Percentiles rank a stretch among this genome's conserved stretches.
Conservation (phyloP, 2,888 invertebrate genomes). For the Carterocephalus palaemon region DNA sequence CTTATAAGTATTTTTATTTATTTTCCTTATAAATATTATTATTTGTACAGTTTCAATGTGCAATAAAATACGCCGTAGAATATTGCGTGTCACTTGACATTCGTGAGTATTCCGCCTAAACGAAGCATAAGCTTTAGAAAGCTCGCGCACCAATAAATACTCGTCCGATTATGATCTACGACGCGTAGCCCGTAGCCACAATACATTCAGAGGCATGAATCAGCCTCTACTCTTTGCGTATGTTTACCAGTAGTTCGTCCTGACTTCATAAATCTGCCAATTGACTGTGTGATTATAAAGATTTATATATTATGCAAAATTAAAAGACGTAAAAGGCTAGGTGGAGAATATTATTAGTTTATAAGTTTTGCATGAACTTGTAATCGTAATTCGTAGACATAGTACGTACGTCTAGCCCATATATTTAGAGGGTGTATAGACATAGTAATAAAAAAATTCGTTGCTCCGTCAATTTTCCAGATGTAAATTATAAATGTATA, state of each 20-base stretch:
- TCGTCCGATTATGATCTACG: constrained; percentile 77
- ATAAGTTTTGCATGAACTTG: too few relatives aligned
- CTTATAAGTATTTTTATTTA: not conserved
- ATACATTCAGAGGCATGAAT: constrained; percentile 43
- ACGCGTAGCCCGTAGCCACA: constrained; percentile 73
- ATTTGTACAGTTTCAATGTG: constrained; percentile 25
- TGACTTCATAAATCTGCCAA: constrained; percentile 40
- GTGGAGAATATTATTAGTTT: too few relatives aligned
- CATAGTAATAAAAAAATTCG: too few relatives aligned
- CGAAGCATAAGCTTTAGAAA: constrained; percentile 57
- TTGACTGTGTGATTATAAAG: constrained; percentile 37
- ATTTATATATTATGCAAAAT: constrained; percentile 32
- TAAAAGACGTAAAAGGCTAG: constrained; percentile 17
- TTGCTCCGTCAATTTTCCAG: too few relatives aligned
- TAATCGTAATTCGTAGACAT: too few relatives aligned
- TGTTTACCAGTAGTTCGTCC: constrained; percentile 40
- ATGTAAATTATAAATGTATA: too few relatives aligned
- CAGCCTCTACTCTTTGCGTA: constrained; percentile 37
- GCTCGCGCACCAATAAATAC: constrained; percentile 72
- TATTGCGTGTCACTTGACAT: constrained; percentile 62
- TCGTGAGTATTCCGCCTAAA: constrained; percentile 53
- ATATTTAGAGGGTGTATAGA: too few relatives aligned
- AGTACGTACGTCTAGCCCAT: too few relatives aligned
- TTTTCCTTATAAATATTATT: not conserved
- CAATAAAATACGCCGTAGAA: constrained; percentile 39